Evolutionary conservation across 2,888 invertebrate species (phyloP).

Genomic region (Athalia circularis): DNA sequence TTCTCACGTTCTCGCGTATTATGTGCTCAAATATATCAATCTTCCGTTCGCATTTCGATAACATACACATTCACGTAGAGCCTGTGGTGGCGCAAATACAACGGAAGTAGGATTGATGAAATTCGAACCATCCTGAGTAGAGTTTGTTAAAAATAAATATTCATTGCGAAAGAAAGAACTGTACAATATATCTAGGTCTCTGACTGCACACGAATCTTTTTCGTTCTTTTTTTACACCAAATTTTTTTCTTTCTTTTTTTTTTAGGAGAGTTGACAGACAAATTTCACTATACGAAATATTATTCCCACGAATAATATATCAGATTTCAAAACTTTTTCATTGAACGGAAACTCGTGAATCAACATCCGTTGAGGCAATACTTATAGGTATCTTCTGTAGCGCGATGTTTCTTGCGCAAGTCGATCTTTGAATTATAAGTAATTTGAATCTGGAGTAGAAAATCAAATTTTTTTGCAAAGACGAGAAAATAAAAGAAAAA

Average conservation of each 20-base stretch:
- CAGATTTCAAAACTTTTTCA: slow-evolving; percentile 29
- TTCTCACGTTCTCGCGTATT: background rate
- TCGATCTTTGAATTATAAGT: too few species aligned
- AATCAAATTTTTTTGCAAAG: background rate
- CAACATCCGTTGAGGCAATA: slow-evolving; percentile 10
- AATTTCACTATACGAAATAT: background rate
- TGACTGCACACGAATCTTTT: too few species aligned
- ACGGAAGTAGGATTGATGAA: slow-evolving; percentile 11
- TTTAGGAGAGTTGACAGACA: background rate
- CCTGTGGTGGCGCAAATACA: background rate
- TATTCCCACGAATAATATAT: slow-evolving; percentile 13
- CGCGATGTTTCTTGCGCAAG: background rate
- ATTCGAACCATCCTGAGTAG: background rate
- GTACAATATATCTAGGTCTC: background rate
- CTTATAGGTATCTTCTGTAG: background rate
- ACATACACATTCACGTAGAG: background rate
- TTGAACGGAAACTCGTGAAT: slow-evolving; percentile 14
- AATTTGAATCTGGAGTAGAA: too few species aligned
- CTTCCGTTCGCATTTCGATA: background rate
- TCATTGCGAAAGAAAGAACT: slow-evolving; percentile 10
- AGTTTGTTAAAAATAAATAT: slow-evolving; percentile 10
- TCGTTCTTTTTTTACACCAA: too few species aligned
- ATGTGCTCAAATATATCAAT: background rate
- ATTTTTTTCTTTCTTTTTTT: too few species aligned
- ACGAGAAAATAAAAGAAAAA: background rate